A percentile compares a stretch with the other conserved stretches of the same genome.
phyloP scores from a whole-genome alignment of 2,888 invertebrate genomes.

The Agrochola lota region DNA sequence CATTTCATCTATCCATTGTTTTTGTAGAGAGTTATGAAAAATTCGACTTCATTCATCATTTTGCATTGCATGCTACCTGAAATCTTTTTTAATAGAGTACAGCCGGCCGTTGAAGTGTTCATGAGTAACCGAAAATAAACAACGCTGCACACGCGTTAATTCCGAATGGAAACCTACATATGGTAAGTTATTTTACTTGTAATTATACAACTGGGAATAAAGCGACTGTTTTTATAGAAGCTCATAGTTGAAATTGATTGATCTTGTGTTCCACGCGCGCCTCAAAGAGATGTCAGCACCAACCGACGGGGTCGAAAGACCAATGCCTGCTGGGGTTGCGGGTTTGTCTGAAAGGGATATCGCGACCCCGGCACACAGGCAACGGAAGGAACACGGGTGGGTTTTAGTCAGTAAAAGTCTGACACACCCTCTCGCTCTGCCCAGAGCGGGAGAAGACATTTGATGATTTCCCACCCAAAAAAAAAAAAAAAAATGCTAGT shows the following conservation, averaged over 20 bases:
- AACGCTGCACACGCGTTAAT: neutral
- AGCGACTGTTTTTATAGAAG: neutral
- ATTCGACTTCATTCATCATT: conserved; percentile 75
- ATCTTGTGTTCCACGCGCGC: too few species aligned
- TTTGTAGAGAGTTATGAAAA: conserved; percentile 80
- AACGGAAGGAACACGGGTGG: too few species aligned
- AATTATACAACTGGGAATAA: conserved; percentile 14
- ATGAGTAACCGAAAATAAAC: conserved; percentile 35
- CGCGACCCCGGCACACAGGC: too few species aligned
- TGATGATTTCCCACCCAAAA: too few species aligned
- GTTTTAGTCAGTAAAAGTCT: too few species aligned
- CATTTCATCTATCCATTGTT: conserved; percentile 81
- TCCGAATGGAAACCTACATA: neutral
- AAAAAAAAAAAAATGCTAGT: too few species aligned
- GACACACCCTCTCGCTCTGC: too few species aligned
- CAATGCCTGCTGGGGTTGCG: too few species aligned
- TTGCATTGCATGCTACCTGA: conserved; percentile 70
- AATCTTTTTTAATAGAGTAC: conserved; percentile 53
- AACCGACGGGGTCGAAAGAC: too few species aligned
- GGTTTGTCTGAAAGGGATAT: too few species aligned
- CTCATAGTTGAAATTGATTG: neutral
- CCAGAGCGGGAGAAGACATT: too few species aligned
- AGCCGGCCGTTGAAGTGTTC: conserved; percentile 41
- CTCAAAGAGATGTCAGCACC: too few species aligned
- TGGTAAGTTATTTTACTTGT: conserved; percentile 19